Conservation (phyloP, 2,888 invertebrate species). For the Neoaliturus tenellus region DNA sequence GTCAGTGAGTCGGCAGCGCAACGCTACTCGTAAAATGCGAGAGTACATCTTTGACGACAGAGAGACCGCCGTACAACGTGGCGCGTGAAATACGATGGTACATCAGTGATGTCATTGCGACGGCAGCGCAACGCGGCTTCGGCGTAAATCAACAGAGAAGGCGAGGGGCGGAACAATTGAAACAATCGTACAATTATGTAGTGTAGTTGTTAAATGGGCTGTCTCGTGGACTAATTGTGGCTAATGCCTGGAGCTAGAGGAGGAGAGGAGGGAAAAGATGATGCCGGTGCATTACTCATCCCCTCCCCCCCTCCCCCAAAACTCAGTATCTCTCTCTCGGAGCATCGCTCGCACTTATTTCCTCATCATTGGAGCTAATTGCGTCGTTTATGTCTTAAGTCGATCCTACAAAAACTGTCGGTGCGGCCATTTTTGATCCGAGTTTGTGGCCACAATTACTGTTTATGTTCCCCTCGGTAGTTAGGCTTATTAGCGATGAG, state of each 20-base stretch:
- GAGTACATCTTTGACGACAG: too few species aligned
- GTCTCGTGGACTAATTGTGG: slow-evolving; percentile 31
- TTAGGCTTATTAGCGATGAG: too few species aligned
- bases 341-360: slow-evolving; percentile 32
- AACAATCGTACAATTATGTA: slow-evolving; percentile 47
- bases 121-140: neutral
- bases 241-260: slow-evolving; percentile 32
- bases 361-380: slow-evolving; percentile 47
- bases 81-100: too few species aligned
- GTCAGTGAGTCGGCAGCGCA: too few species aligned
- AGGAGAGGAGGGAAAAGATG: neutral
- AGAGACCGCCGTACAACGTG: too few species aligned
- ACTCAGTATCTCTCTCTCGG: neutral
- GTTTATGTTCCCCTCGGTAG: neutral
- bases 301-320: slow-evolving; percentile 2
- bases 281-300: slow-evolving; percentile 45
- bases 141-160: slow-evolving; percentile 2
- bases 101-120: neutral
- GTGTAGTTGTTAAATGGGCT: slow-evolving; percentile 50
- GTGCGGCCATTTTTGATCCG: neutral
- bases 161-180: slow-evolving; percentile 20
- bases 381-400: slow-evolving; percentile 30
- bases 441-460: neutral
- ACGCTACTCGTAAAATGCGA: too few species aligned
- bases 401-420: slow-evolving; percentile 20